Conservation (phyloP, 2,797 vertebrate genomes). For the Odontamblyopus rebecca region DNA sequence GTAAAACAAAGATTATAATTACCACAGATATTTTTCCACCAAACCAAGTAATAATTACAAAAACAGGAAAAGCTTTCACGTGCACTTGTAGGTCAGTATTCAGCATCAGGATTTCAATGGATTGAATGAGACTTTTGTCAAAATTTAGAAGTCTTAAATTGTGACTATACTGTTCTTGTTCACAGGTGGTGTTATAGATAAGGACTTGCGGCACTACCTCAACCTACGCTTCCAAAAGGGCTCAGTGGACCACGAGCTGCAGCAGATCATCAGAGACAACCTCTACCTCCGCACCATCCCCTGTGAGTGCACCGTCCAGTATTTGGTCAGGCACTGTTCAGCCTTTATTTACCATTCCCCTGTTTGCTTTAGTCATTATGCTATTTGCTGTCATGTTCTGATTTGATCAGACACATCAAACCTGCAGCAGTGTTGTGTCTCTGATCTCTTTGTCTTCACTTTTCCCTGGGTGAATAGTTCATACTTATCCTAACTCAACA, state of each 20-base stretch:
- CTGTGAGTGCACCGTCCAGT: slow-evolving; percentile 82
- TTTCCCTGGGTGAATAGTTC: not conserved
- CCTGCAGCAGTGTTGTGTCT: slow-evolving; percentile 1
- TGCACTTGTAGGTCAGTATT: no score
- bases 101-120: not conserved
- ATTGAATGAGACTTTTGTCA: not conserved
- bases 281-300: slow-evolving; percentile 98
- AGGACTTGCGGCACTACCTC: slow-evolving; percentile 98
- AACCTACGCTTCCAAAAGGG: slow-evolving; percentile 98
- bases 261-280: slow-evolving; percentile 99
- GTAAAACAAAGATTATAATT: no score
- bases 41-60: no score
- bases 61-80: no score
- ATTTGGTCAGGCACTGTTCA: no score
- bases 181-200: slow-evolving; percentile 95
- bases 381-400: not conserved
- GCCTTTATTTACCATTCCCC: not conserved
- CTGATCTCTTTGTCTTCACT: slow-evolving; percentile 2
- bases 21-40: no score
- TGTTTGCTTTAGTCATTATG: not conserved
- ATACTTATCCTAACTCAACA: not conserved
- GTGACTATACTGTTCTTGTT: slow-evolving; percentile 46
- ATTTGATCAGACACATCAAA: not conserved
- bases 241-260: slow-evolving; percentile 96
- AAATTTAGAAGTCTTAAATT: not conserved